Conservation (phyloP, 2,113 vertebrate genomes). For the Mirza zaza region DNA sequence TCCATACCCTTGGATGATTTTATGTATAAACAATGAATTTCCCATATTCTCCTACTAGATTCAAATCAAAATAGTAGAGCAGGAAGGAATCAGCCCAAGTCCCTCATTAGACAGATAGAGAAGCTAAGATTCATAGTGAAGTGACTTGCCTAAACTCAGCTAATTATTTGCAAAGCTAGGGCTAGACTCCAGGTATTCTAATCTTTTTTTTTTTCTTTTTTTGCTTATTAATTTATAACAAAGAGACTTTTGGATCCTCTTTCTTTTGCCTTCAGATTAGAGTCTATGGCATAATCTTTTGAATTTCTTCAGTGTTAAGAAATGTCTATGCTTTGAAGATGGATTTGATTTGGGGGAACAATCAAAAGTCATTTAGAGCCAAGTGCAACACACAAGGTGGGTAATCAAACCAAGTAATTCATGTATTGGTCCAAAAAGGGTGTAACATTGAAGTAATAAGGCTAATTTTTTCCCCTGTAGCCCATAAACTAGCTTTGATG, state of each 20-base stretch:
- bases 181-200: slow-evolving; percentile 45
- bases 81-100: not conserved
- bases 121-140: not conserved
- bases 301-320: slow-evolving; percentile 59
- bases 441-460: slow-evolving; percentile 50
- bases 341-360: slow-evolving; percentile 65
- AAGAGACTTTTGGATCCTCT: slow-evolving; percentile 12
- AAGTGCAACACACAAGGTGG: slow-evolving; percentile 61
- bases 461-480: slow-evolving; percentile 28
- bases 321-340: slow-evolving; percentile 66
- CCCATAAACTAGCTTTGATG: slow-evolving; percentile 58
- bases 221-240: slow-evolving; percentile 66
- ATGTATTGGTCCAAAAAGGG: slow-evolving; percentile 38
- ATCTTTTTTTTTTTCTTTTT: not conserved
- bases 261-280: slow-evolving; percentile 59
- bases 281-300: slow-evolving; percentile 58
- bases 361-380: slow-evolving; percentile 68
- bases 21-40: not conserved
- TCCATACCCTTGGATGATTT: not conserved
- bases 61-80: not conserved
- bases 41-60: not conserved
- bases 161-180: slow-evolving; percentile 54
- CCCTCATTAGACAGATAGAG: not conserved
- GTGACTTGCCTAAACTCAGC: not conserved
- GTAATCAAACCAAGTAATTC: slow-evolving; percentile 59